Conservation (phyloP, 1,140 invertebrate species). For the Anadara kagoshimensis region DNA sequence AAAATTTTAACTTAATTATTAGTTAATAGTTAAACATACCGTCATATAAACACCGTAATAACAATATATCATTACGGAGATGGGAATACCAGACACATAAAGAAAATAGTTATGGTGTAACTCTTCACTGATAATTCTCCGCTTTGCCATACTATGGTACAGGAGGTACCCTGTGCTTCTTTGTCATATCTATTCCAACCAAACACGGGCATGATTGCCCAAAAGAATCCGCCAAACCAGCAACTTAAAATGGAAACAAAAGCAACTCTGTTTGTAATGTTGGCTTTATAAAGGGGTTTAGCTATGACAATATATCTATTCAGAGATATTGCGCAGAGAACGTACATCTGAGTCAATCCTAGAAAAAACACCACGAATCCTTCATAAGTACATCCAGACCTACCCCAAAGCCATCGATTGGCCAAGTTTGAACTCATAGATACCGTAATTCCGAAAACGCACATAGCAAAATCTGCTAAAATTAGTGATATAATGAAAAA, state of each 20-base stretch:
- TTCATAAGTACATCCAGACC: slow-evolving; percentile 41
- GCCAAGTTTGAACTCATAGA: slow-evolving; percentile 40
- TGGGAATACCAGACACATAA: slow-evolving; percentile 50
- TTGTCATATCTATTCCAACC: slow-evolving; percentile 56
- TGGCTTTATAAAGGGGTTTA: slow-evolving; percentile 45
- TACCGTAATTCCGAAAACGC: slow-evolving; percentile 25
- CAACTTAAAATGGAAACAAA: slow-evolving; percentile 14
- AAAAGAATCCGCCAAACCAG: slow-evolving; percentile 47
- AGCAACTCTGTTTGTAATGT: slow-evolving; percentile 48
- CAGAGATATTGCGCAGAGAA: slow-evolving; percentile 54
- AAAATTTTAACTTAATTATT: no score
- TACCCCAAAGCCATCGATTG: slow-evolving; percentile 48
- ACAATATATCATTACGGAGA: slow-evolving; percentile 48
- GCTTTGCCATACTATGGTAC: slow-evolving; percentile 47
- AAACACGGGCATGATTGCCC: slow-evolving; percentile 46
- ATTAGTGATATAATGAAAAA: slow-evolving; percentile 55
- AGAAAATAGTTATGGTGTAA: slow-evolving; percentile 56
- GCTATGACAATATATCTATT: slow-evolving; percentile 60
- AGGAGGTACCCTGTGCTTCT: slow-evolving; percentile 54
- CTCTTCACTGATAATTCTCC: slow-evolving; percentile 28
- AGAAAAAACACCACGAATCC: slow-evolving; percentile 55
- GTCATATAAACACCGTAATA: slow-evolving; percentile 52
- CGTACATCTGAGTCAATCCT: slow-evolving; percentile 52
- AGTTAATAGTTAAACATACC: slow-evolving; percentile 40
- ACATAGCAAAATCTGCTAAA: slow-evolving; percentile 51